Conservation (phyloP, 2,888 invertebrate genomes). For the Clunio marinus region DNA sequence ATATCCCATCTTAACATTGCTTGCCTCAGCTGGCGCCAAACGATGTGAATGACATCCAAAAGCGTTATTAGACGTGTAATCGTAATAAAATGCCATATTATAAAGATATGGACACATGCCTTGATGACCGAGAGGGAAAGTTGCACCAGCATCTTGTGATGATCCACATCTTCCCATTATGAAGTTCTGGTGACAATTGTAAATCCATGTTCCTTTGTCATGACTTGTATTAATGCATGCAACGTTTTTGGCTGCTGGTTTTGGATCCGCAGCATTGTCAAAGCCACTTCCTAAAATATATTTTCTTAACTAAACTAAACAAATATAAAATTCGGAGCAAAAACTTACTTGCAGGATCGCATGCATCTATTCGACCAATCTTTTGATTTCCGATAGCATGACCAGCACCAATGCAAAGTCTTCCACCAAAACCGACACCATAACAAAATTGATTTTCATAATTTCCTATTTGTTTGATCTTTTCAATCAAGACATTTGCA, state of each 20-base stretch:
- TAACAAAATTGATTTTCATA: constrained; percentile 40
- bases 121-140: neutral
- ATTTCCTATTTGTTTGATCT: constrained; percentile 41
- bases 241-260: constrained; percentile 47
- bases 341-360: neutral
- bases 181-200: constrained; percentile 45
- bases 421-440: constrained; percentile 43
- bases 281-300: constrained; percentile 47
- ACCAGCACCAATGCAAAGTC: constrained; percentile 43
- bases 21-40: neutral
- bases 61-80: neutral
- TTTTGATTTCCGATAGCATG: constrained; percentile 20
- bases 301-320: too few relatives aligned
- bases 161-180: constrained; percentile 44
- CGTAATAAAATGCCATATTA: neutral
- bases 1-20: neutral
- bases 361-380: constrained; percentile 46
- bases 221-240: constrained; percentile 49
- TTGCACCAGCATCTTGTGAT: constrained; percentile 40
- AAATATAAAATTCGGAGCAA: neutral
- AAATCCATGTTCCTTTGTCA: constrained; percentile 47
- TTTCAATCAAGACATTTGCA: constrained; percentile 40
- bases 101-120: constrained; percentile 6
- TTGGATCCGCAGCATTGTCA: constrained; percentile 43
- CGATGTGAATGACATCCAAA: neutral